Percentiles rank a stretch among this genome's conserved stretches.
Evolutionary conservation across 2,113 vertebrate genomes (phyloP).

Genomic region (Myodes glareolus): DNA sequence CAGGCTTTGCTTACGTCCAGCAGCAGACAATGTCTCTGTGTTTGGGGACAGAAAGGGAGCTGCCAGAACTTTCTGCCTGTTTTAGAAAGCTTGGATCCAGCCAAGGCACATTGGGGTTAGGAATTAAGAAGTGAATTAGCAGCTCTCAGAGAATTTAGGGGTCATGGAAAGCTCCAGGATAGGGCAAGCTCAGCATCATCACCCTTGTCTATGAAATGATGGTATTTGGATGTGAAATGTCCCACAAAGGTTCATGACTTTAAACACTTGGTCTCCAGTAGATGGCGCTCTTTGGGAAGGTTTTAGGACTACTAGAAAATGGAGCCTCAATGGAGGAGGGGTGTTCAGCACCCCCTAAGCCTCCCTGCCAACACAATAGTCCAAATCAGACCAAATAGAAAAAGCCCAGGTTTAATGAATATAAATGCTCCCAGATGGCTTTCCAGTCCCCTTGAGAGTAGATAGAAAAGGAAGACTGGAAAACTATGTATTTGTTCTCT

Average conservation of each 20-base stretch:
- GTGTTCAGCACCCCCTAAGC: too few species aligned
- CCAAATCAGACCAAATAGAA: too few species aligned
- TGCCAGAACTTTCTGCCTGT: background rate
- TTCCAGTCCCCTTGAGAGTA: too few species aligned
- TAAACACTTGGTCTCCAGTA: background rate
- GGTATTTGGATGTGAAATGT: background rate
- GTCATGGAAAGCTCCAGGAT: background rate
- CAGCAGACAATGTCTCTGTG: background rate
- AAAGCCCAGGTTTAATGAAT: too few species aligned
- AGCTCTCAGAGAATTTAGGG: background rate
- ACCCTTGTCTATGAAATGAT: background rate
- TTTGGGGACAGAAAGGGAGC: background rate
- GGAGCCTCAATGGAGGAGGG: background rate
- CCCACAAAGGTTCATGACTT: background rate
- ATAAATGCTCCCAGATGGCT: too few species aligned
- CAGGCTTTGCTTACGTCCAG: background rate
- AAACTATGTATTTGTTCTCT: too few species aligned
- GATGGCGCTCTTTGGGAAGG: background rate
- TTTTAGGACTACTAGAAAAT: background rate
- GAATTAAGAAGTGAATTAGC: background rate
- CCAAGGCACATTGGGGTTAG: background rate
- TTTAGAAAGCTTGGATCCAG: constrained; percentile 17
- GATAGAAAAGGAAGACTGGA: too few species aligned
- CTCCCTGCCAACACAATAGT: too few species aligned
- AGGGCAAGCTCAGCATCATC: background rate